These are phyloP conservation scores for Xiphydria camelus DNA, from an alignment of 2,888 invertebrate species.

Conservation along the genomic window DNA sequence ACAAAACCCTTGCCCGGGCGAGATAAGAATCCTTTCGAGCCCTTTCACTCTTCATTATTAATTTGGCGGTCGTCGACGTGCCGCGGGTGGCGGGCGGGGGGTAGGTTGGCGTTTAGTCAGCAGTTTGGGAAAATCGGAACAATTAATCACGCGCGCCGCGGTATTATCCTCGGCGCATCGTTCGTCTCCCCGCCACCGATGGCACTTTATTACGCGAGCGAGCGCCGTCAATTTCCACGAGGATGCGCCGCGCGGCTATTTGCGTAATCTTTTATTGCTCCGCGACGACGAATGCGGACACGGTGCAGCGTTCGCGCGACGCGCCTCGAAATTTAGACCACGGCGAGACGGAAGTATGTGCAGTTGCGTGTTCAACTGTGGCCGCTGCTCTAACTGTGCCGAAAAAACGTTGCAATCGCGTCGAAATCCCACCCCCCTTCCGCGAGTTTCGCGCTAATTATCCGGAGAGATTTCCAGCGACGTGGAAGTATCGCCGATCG, in stretches of 20 bases:
- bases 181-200: conserved; percentile 24
- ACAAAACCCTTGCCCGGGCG: neutral
- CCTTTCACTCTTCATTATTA: conserved; percentile 4
- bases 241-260: no score
- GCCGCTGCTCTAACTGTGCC: no score
- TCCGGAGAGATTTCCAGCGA: no score
- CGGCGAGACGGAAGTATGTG: no score
- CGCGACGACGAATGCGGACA: no score
- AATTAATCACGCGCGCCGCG: conserved; percentile 27
- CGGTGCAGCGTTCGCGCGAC: no score
- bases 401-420: no score
- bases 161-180: conserved; percentile 18
- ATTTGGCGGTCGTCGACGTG: conserved; percentile 1
- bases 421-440: no score
- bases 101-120: conserved; percentile 22
- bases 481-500: no score
- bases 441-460: no score
- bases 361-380: no score
- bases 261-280: neutral
- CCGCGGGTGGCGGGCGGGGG: neutral
- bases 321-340: no score
- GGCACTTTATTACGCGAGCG: conserved; percentile 22
- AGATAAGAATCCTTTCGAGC: neutral
- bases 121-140: conserved; percentile 27
- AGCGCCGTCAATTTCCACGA: conserved; percentile 1